phyloP scores from a whole-genome alignment of 1,140 invertebrate genomes.

The Chrysomallon squamiferum region DNA sequence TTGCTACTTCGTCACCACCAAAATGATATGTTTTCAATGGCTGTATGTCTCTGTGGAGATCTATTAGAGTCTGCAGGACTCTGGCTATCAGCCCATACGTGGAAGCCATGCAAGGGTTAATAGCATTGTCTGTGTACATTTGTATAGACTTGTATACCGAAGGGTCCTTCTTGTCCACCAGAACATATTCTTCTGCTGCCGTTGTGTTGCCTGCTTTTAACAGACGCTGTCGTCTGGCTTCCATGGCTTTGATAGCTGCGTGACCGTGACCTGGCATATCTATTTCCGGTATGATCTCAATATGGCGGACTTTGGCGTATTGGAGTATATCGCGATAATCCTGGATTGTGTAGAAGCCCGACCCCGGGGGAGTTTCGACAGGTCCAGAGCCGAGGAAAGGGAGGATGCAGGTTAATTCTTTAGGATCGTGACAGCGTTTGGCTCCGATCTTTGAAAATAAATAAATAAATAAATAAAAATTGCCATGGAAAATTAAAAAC shows the following conservation, averaged over 20 bases:
- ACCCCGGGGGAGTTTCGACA: slow-evolving; percentile 21
- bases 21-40: slow-evolving; percentile 53
- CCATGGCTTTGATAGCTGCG: slow-evolving; percentile 55
- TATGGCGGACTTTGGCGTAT: slow-evolving; percentile 37
- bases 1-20: slow-evolving; percentile 58
- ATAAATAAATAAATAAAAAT: not conserved
- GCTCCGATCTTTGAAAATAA: slow-evolving; percentile 40
- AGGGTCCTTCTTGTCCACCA: slow-evolving; percentile 38
- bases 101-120: slow-evolving; percentile 55
- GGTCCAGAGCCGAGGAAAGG: slow-evolving; percentile 53
- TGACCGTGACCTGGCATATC: slow-evolving; percentile 55
- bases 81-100: slow-evolving; percentile 45
- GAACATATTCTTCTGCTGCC: slow-evolving; percentile 25
- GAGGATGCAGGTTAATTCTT: slow-evolving; percentile 31
- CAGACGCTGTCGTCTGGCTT: slow-evolving; percentile 22
- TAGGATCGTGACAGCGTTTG: slow-evolving; percentile 44
- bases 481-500: too few relatives aligned
- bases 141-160: slow-evolving; percentile 46
- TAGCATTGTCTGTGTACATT: slow-evolving; percentile 48
- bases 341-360: slow-evolving; percentile 47
- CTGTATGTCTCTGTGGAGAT: slow-evolving; percentile 37
- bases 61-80: slow-evolving; percentile 27
- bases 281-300: slow-evolving; percentile 56
- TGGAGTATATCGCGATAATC: slow-evolving; percentile 49
- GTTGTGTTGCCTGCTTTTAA: slow-evolving; percentile 8